Conservation (phyloP, 2,797 vertebrate species). For the Astyanax mexicanus region DNA sequence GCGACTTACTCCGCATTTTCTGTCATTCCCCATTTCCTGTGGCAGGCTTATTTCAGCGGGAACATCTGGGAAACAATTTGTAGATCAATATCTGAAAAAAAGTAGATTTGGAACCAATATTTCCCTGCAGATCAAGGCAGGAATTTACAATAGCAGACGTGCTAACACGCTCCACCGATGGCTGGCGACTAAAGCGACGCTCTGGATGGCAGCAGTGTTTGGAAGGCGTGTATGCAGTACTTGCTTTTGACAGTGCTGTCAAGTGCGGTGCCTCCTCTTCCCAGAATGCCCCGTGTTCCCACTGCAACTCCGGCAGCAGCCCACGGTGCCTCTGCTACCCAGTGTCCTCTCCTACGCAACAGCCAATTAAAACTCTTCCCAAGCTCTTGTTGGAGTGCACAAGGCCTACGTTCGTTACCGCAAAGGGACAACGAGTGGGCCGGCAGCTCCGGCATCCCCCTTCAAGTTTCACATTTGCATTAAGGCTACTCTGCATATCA, state of each 20-base stretch:
- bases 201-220: neutral
- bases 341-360: slow-evolving; percentile 46
- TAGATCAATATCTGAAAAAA: neutral
- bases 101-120: neutral
- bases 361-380: slow-evolving; percentile 61
- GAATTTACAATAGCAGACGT: neutral
- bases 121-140: neutral
- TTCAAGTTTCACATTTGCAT: slow-evolving; percentile 20
- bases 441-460: slow-evolving; percentile 3
- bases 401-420: slow-evolving; percentile 1
- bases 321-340: slow-evolving; percentile 42
- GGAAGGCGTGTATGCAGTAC: neutral
- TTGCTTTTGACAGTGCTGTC: slow-evolving; percentile 2
- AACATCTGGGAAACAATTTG: slow-evolving; percentile 5
- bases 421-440: slow-evolving; percentile 1
- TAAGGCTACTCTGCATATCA: neutral
- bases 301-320: slow-evolving; percentile 12
- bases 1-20: slow-evolving; percentile 44
- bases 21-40: slow-evolving; percentile 53
- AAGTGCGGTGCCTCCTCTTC: neutral
- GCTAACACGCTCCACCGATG: no score
- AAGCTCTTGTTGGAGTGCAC: slow-evolving; percentile 1
- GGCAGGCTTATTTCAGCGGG: neutral
- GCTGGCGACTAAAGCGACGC: no score
- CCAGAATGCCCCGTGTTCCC: neutral